Base-by-base conservation (phyloP, 92 coral and sea anemone genomes). In the Actinostola sp. region DNA sequence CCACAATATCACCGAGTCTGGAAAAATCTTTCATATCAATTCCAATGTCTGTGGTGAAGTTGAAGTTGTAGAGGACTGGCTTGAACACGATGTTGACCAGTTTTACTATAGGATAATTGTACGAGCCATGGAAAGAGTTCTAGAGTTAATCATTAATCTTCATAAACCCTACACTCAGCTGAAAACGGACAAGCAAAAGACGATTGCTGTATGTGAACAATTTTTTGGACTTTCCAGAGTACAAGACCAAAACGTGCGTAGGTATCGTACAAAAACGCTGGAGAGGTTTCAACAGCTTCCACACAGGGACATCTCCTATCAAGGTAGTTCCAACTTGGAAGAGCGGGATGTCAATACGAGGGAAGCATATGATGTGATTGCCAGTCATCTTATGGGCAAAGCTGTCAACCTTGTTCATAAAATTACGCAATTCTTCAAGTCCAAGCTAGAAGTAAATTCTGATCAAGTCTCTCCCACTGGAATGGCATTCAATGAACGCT, bases 211-310 rank as follows among this genome's bases (percentile, higher is more conserved):
- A 35, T 91, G 97, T 39, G 90, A 91, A 51, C 56, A 62, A 48
- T 77, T 70, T 80, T 91, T 91, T 64, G 97, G 92, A 25, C 88
- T 91, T 67, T 46, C 55, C 58, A 72, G 71, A 49, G 68, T 86
- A 0, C 85, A 76, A 9, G 86, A 56, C 31, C 41, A 64, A 9
- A 32, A 48, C 17, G 20, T 56, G 2, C 67, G 33, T 26, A 44
- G 43, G 26, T 86, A 52, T 15, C 66, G 61, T 11, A 33, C 67
- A 55, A 77, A 45, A 19, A 57, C 57, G 8, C 71, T 78, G 9
- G 76, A 75, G 3, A 49, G 69, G 39, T 86, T 86, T 61, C 34
- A 86, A 34, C 19, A 0, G 1, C 33, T 85, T 12, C 67, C 73
- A 28, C 73, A 77, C 12, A 49, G 31, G 19, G 64, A 77, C 23